Evolutionary conservation across 2,888 invertebrate genomes (phyloP).

Genomic region (Drosophila atripex): DNA sequence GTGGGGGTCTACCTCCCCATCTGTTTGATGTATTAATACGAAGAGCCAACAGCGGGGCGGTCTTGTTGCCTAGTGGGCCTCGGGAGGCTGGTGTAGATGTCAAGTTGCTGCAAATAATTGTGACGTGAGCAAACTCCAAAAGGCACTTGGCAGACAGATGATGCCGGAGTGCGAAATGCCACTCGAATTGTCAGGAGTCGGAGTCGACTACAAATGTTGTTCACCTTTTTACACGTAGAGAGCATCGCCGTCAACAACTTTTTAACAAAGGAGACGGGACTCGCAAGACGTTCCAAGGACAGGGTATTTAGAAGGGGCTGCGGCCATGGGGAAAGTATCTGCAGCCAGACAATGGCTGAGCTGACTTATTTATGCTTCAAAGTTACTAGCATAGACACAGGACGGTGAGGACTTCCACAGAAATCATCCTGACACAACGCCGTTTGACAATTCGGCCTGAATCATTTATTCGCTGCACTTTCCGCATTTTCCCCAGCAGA

Average conservation of each 20-base stretch:
- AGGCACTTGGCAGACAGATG: constrained; percentile 67
- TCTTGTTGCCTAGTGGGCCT: too few relatives aligned
- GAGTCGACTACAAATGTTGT: constrained; percentile 73
- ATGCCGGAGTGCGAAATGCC: constrained; percentile 66
- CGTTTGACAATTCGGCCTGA: constrained; percentile 79
- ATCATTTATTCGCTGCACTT: constrained; percentile 77
- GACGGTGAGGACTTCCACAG: constrained; percentile 70
- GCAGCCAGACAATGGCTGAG: constrained; percentile 68
- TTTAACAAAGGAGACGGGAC: constrained; percentile 62
- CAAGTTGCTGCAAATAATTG: constrained; percentile 77
- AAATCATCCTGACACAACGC: constrained; percentile 78
- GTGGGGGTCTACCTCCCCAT: too few relatives aligned
- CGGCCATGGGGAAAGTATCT: background rate
- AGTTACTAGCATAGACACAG: constrained; percentile 57
- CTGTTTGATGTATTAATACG: constrained; percentile 73
- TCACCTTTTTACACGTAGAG: constrained; percentile 77
- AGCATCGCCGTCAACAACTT: constrained; percentile 79
- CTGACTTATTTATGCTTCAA: constrained; percentile 74
- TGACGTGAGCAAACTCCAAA: constrained; percentile 61
- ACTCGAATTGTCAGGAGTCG: constrained; percentile 68
- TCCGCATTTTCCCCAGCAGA: constrained; percentile 31
- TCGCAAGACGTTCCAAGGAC: background rate
- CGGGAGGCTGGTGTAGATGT: constrained; percentile 61
- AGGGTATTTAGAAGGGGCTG: background rate
- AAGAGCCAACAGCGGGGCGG: constrained; percentile 2